phyloP scores from a whole-genome alignment of 2,888 invertebrate species.

The Thecophora atra region DNA sequence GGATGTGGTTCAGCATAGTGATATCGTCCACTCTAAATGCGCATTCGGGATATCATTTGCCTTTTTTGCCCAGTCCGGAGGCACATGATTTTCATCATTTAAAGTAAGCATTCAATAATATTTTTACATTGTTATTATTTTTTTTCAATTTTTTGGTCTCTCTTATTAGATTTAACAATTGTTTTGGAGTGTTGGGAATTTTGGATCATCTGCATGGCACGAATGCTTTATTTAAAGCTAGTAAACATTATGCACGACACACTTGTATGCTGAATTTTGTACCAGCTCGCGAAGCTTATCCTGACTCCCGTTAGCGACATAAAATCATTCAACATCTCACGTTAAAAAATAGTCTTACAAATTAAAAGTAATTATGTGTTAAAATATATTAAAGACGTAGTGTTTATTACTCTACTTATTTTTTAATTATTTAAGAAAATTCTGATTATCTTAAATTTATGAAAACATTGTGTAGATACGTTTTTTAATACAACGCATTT shows the following conservation, averaged over 20 bases:
- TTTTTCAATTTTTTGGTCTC: not conserved
- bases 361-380: constrained; percentile 29
- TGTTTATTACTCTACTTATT: too few relatives aligned
- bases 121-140: not conserved
- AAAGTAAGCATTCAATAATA: constrained; percentile 69
- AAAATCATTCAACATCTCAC: too few relatives aligned
- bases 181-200: constrained; percentile 83
- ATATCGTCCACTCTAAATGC: constrained; percentile 81
- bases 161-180: constrained; percentile 78
- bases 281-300: constrained; percentile 75
- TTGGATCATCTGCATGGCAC: constrained; percentile 86
- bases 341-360: too few relatives aligned
- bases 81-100: constrained; percentile 89
- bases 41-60: constrained; percentile 87
- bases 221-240: constrained; percentile 78
- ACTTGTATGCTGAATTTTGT: constrained; percentile 75
- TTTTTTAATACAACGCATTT: too few relatives aligned
- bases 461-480: too few relatives aligned
- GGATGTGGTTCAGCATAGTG: constrained; percentile 84
- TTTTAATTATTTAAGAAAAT: too few relatives aligned
- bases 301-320: constrained; percentile 65
- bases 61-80: constrained; percentile 85
- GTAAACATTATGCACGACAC: constrained; percentile 77
- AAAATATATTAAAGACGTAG: not conserved
- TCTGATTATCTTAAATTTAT: too few relatives aligned